phyloP scores from a whole-genome alignment of 2,888 invertebrate genomes.

The Drosophila nigricruria region DNA sequence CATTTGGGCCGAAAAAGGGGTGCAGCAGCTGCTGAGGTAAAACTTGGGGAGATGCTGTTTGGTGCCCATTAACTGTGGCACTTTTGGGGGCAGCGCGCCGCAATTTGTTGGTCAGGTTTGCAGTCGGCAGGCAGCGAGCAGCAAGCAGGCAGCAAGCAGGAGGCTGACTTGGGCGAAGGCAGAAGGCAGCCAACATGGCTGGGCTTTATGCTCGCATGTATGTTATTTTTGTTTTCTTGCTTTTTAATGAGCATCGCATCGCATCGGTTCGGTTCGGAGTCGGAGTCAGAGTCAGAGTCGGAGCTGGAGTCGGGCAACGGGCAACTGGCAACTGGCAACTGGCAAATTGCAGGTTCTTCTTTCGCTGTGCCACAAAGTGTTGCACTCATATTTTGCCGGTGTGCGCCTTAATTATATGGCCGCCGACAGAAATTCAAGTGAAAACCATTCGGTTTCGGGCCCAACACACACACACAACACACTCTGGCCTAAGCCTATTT shows the following conservation, averaged over 20 bases:
- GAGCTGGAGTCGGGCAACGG: conserved; percentile 25
- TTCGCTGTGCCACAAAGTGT: conserved; percentile 59
- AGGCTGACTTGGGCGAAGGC: neutral
- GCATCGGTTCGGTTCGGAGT: conserved; percentile 47
- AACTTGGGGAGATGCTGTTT: conserved; percentile 57
- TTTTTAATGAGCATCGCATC: conserved; percentile 69
- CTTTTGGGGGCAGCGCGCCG: conserved; percentile 69
- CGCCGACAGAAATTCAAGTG: conserved; percentile 78
- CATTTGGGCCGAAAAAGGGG: conserved; percentile 10
- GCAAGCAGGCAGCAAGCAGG: conserved; percentile 21
- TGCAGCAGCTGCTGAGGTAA: conserved; percentile 32
- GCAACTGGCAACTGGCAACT: too few relatives aligned
- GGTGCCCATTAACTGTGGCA: conserved; percentile 78
- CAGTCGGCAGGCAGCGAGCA: too few relatives aligned
- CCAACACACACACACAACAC: conserved; percentile 3
- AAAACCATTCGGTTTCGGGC: conserved; percentile 58
- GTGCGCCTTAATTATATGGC: conserved; percentile 78
- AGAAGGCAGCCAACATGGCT: conserved; percentile 43
- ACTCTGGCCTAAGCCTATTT: conserved; percentile 69
- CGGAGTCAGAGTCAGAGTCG: conserved; percentile 16
- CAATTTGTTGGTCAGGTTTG: conserved; percentile 77
- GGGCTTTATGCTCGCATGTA: conserved; percentile 40
- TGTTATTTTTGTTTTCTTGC: conserved; percentile 51
- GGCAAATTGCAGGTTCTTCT: conserved; percentile 72
- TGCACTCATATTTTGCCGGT: conserved; percentile 78